Percentiles rank a stretch among this genome's conserved stretches.
Evolutionary conservation across 2,797 vertebrate genomes (phyloP).

Genomic region (Hydrolagus colliei): DNA sequence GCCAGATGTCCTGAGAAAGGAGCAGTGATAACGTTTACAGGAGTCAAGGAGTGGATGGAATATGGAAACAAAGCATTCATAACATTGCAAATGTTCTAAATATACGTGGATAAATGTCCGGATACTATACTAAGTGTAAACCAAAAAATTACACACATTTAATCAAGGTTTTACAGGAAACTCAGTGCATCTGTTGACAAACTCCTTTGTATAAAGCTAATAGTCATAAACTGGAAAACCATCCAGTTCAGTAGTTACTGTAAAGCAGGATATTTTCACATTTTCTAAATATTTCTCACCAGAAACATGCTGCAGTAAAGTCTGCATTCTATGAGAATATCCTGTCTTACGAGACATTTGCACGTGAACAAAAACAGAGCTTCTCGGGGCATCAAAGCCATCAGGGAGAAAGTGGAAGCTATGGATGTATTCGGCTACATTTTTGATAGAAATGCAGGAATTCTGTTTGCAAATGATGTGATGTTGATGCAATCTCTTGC

Average conservation of each 20-base stretch:
- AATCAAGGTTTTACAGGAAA: background rate
- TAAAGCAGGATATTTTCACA: conserved; percentile 28
- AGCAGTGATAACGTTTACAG: background rate
- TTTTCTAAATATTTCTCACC: conserved; percentile 11
- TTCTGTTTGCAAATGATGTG: no score
- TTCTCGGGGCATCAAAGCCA: no score
- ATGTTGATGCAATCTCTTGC: no score
- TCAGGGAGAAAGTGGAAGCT: no score
- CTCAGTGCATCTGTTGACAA: background rate
- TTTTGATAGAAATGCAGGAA: no score
- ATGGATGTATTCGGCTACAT: no score
- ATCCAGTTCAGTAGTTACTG: background rate
- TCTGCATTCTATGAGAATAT: conserved; percentile 18
- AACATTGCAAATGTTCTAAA: background rate
- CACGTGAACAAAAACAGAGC: background rate
- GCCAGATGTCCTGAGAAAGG: no score
- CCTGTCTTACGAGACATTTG: conserved; percentile 19
- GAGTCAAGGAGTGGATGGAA: background rate
- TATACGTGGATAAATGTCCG: background rate
- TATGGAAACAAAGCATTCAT: background rate
- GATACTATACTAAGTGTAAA: background rate
- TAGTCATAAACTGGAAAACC: conserved; percentile 8
- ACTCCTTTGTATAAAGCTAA: background rate
- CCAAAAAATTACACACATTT: background rate
- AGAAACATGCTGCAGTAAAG: conserved; percentile 21